phyloP scores from a whole-genome alignment of 2,797 vertebrate genomes.

The Acrossocheilus fasciatus region DNA sequence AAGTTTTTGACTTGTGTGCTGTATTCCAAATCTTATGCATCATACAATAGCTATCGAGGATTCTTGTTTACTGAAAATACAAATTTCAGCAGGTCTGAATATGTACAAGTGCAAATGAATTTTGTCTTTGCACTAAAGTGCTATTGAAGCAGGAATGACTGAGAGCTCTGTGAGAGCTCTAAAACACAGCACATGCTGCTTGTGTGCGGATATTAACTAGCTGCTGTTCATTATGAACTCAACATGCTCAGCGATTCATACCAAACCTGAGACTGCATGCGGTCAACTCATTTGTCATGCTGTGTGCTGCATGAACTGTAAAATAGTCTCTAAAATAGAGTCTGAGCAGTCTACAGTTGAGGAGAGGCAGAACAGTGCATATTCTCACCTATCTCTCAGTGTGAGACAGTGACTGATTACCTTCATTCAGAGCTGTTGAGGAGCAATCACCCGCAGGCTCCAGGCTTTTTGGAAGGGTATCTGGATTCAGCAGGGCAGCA shows the following conservation, averaged over 20 bases:
- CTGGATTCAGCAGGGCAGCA: conserved; percentile 75
- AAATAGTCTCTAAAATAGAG: conserved; percentile 42
- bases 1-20: background rate
- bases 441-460: conserved; percentile 63
- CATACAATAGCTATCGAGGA: background rate
- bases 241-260: conserved; percentile 51
- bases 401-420: conserved; percentile 57
- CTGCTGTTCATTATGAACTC: conserved; percentile 54
- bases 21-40: background rate
- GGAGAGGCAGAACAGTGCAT: conserved; percentile 38
- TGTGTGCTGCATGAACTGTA: conserved; percentile 56
- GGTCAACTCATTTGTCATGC: conserved; percentile 57
- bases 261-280: conserved; percentile 48
- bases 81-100: background rate
- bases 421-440: conserved; percentile 45
- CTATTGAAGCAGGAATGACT: background rate
- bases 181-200: conserved; percentile 12
- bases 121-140: background rate
- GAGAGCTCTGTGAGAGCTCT: background rate
- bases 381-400: conserved; percentile 39
- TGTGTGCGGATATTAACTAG: conserved; percentile 42
- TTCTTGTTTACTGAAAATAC: background rate
- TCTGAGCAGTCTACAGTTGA: conserved; percentile 5
- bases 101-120: background rate
- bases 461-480: conserved; percentile 72